Percentiles rank a stretch among this genome's conserved stretches.
phyloP scores from a whole-genome alignment of 2,797 vertebrate species.

The Sebastes aleutianus region DNA sequence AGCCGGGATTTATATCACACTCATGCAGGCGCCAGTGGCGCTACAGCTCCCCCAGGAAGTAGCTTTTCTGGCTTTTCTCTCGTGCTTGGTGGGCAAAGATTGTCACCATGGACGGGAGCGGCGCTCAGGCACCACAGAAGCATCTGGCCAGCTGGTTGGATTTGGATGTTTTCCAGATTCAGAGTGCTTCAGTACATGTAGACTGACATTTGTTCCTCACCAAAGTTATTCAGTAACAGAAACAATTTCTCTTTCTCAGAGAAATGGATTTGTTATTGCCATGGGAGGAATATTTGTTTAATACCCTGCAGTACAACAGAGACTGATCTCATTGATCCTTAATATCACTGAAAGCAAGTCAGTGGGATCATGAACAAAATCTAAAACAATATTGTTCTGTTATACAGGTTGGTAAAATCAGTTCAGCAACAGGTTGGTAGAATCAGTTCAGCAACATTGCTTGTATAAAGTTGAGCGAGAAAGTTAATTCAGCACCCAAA shows the following conservation, averaged over 20 bases:
- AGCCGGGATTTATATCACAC: constrained; percentile 78
- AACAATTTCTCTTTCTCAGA: not conserved
- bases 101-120: constrained; percentile 55
- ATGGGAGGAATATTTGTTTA: not conserved
- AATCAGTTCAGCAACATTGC: not conserved
- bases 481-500: not conserved
- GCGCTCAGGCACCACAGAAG: constrained; percentile 48
- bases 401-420: not conserved
- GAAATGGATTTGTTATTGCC: not conserved
- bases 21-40: constrained; percentile 77
- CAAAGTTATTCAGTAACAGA: constrained; percentile 9
- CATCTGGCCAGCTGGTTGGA: constrained; percentile 47
- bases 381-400: not conserved
- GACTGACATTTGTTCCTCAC: constrained; percentile 3
- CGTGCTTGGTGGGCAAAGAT: constrained; percentile 48
- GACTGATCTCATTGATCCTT: not conserved
- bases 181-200: constrained; percentile 26
- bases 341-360: not conserved
- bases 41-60: constrained; percentile 65
- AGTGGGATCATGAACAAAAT: not conserved
- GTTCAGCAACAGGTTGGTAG: not conserved
- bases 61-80: constrained; percentile 66
- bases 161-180: constrained; percentile 45
- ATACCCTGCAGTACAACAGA: not conserved
- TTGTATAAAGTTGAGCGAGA: not conserved